Conservation (phyloP, 2,888 invertebrate genomes). For the Lycia hirtaria region DNA sequence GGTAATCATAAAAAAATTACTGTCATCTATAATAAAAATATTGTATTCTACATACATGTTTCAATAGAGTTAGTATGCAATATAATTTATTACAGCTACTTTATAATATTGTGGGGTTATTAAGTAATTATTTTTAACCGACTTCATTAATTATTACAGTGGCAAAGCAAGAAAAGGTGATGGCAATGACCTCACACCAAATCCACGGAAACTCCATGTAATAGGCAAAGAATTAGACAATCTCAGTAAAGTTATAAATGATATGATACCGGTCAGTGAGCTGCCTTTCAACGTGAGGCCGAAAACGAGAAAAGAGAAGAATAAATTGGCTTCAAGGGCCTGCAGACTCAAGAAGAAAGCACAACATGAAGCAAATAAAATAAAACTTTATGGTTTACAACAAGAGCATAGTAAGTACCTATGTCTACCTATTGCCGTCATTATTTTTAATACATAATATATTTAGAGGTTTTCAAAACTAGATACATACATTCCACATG, state of each 20-base stretch:
- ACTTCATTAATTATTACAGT: constrained; percentile 68
- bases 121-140: not conserved
- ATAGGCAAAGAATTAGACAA: constrained; percentile 97
- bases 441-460: no score
- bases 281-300: constrained; percentile 95
- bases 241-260: constrained; percentile 95
- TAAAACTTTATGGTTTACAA: constrained; percentile 96
- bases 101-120: no score
- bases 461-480: no score
- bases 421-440: not conserved
- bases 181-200: constrained; percentile 98
- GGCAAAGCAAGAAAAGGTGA: constrained; percentile 98
- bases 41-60: no score
- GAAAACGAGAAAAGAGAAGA: constrained; percentile 98
- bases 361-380: constrained; percentile 99
- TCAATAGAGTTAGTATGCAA: no score
- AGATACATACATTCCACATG: no score
- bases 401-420: constrained; percentile 94
- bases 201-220: constrained; percentile 94
- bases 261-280: constrained; percentile 98
- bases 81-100: no score
- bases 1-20: constrained; percentile 72
- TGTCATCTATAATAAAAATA: not conserved
- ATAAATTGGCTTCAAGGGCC: constrained; percentile 98
- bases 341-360: constrained; percentile 99